Percentiles rank a stretch among this genome's conserved stretches.
phyloP scores from a whole-genome alignment of 2,888 invertebrate species.

The Andrena dorsata region DNA sequence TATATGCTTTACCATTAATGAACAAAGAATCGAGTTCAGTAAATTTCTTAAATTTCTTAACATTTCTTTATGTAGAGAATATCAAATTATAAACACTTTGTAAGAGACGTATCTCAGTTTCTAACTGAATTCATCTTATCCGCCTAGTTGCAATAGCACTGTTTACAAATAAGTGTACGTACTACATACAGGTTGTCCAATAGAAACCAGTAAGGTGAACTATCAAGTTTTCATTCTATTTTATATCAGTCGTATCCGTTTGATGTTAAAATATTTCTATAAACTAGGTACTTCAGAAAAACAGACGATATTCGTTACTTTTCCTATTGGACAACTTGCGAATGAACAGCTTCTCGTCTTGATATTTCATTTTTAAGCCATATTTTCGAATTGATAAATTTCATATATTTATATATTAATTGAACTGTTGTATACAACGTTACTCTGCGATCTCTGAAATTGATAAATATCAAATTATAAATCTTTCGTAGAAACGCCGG shows the following conservation, averaged over 20 bases:
- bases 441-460: conserved; percentile 51
- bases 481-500: conserved; percentile 5
- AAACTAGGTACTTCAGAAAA: conserved; percentile 21
- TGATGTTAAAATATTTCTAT: conserved; percentile 25
- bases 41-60: conserved; percentile 45
- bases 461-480: conserved; percentile 49
- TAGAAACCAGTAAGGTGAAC: conserved; percentile 35
- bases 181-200: conserved; percentile 55
- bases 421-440: conserved; percentile 45
- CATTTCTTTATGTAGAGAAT: conserved; percentile 45
- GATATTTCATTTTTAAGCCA: conserved; percentile 50
- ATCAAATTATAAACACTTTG: conserved; percentile 56
- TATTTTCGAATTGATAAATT: conserved; percentile 42
- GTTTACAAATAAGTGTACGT: conserved; percentile 57
- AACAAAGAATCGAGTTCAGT: conserved; percentile 42
- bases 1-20: conserved; percentile 45
- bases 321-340: conserved; percentile 61
- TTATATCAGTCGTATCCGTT: conserved; percentile 14
- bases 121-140: conserved; percentile 42
- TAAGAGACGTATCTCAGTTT: conserved; percentile 36
- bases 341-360: conserved; percentile 41
- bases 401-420: conserved; percentile 49
- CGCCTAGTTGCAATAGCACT: conserved; percentile 45
- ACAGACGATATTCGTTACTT: conserved; percentile 14
- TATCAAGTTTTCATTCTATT: conserved; percentile 28